phyloP scores from a whole-genome alignment of 2,113 vertebrate genomes.

The Pollachius pollachius region DNA sequence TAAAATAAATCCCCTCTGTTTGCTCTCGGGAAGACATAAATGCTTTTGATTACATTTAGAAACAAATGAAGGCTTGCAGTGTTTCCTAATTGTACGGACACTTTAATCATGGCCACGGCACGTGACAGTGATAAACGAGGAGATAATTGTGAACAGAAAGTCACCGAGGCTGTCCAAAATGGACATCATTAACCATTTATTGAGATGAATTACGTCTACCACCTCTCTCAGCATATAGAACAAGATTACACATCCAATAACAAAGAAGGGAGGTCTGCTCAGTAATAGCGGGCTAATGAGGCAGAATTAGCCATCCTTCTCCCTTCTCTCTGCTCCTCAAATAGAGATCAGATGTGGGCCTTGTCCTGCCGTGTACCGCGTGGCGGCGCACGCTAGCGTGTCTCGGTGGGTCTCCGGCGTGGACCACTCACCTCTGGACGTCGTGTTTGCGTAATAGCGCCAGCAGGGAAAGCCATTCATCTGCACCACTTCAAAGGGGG shows the following conservation, averaged over 20 bases:
- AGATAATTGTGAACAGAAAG: constrained; percentile 18
- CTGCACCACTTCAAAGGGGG: constrained; percentile 49
- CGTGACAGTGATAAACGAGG: constrained; percentile 19
- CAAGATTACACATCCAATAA: not conserved
- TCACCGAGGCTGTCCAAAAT: constrained; percentile 14
- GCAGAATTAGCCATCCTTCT: constrained; percentile 29
- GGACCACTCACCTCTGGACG: constrained; percentile 10
- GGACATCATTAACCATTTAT: not conserved
- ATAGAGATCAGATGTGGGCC: constrained; percentile 52
- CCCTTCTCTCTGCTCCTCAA: constrained; percentile 33
- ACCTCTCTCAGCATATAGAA: not conserved
- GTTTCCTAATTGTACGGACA: constrained; percentile 13
- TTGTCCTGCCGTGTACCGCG: constrained; percentile 11
- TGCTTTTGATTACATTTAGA: constrained; percentile 10
- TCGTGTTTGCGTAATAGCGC: constrained; percentile 38
- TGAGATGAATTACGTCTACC: constrained; percentile 7
- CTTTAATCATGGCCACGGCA: constrained; percentile 18
- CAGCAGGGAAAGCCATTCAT: constrained; percentile 37
- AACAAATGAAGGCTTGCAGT: constrained; percentile 1
- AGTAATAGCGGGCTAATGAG: too few relatives aligned
- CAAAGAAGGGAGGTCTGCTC: not conserved
- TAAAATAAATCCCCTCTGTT: not conserved
- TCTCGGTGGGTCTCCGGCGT: constrained; percentile 44
- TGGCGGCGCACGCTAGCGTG: constrained; percentile 31
- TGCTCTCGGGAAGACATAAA: not conserved